phyloP scores from a whole-genome alignment of 1,140 invertebrate genomes.

The Calephelis nemesis region DNA sequence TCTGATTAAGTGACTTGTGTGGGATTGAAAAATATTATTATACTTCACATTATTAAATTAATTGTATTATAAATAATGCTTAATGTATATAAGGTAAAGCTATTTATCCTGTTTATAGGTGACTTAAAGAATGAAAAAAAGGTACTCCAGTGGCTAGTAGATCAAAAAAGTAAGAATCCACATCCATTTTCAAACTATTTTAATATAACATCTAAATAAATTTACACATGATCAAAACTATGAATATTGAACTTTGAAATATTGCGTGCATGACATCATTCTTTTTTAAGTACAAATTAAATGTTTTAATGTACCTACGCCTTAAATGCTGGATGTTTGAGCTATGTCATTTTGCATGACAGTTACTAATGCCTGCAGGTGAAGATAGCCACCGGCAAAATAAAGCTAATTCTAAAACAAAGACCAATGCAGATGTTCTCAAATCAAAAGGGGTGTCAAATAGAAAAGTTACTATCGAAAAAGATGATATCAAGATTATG shows the following conservation, averaged over 20 bases:
- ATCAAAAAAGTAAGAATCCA: conserved; percentile 94
- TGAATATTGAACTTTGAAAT: conserved; percentile 50
- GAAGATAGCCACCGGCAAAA: conserved; percentile 74
- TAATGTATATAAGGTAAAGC: conserved; percentile 14
- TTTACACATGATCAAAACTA: conserved; percentile 48
- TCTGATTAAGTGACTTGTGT: background rate
- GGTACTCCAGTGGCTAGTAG: conserved; percentile 96
- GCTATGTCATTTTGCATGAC: conserved; percentile 80
- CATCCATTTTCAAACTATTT: conserved; percentile 73
- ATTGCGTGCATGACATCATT: conserved; percentile 76
- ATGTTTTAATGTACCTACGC: conserved; percentile 59
- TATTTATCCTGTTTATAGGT: conserved; percentile 85
- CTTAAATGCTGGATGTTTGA: conserved; percentile 75
- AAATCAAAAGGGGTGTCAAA: conserved; percentile 53
- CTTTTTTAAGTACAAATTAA: conserved; percentile 50
- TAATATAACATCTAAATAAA: conserved; percentile 53
- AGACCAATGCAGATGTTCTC: conserved; percentile 75
- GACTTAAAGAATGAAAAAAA: conserved; percentile 96
- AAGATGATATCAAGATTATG: conserved; percentile 28
- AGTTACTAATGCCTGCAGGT: conserved; percentile 81
- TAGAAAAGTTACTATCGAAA: conserved; percentile 31
- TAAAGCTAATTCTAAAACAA: conserved; percentile 69
- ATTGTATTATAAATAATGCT: background rate
- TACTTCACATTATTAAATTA: background rate
- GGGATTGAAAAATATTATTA: background rate